Evolutionary conservation across 1,140 invertebrate species (phyloP).

Genomic region (Hyles euphorbiae): DNA sequence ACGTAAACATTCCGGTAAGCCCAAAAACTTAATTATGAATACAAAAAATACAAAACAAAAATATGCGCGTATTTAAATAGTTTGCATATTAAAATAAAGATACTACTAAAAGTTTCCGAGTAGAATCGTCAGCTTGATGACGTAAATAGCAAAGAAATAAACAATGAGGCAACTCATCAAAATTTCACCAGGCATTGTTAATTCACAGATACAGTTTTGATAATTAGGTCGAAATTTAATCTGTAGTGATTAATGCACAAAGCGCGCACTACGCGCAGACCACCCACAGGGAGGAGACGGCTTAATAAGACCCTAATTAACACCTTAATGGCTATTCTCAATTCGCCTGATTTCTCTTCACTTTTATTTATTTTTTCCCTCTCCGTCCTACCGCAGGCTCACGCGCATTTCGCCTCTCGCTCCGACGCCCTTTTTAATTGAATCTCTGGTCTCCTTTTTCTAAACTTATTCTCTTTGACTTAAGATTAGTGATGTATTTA

Average conservation of each 20-base stretch:
- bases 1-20: no score
- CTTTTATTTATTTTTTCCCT: slow-evolving; percentile 59
- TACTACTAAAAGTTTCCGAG: no score
- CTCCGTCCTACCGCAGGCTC: slow-evolving; percentile 29
- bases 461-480: slow-evolving; percentile 69
- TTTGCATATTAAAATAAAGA: no score
- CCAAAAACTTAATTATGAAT: no score
- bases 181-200: slow-evolving; percentile 27
- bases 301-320: slow-evolving; percentile 73
- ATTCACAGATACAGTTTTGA: slow-evolving; percentile 41
- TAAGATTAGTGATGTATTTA: slow-evolving; percentile 71
- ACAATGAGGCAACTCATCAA: not conserved
- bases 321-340: slow-evolving; percentile 72
- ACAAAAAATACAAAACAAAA: no score
- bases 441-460: slow-evolving; percentile 59
- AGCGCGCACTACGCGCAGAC: slow-evolving; percentile 46
- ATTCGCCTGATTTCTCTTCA: slow-evolving; percentile 62
- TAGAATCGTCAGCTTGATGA: no score
- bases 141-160: not conserved
- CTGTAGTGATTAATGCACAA: slow-evolving; percentile 63
- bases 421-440: slow-evolving; percentile 56
- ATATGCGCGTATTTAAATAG: no score
- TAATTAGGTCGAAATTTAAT: slow-evolving; percentile 58
- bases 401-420: slow-evolving; percentile 28
- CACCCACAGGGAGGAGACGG: slow-evolving; percentile 67